Percentiles rank a stretch among this genome's conserved stretches.
These are phyloP conservation scores for Mythimna albipuncta DNA, from an alignment of 2,888 invertebrate species.

Conservation along the genomic window DNA sequence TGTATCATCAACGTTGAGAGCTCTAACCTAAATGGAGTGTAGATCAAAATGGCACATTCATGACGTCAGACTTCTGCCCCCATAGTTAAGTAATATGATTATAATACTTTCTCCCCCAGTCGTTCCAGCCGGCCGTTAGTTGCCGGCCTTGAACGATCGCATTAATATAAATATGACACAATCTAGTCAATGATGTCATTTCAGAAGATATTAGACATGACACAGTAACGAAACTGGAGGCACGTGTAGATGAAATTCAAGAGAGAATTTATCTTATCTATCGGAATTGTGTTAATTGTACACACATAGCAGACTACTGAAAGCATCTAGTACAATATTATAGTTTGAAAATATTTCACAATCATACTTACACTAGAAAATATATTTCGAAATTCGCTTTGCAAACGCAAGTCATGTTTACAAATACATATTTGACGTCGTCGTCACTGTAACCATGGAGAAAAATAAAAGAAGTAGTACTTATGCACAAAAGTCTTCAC, in stretches of 20 bases:
- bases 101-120: conserved; percentile 38
- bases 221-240: conserved; percentile 24
- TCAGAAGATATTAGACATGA: conserved; percentile 56
- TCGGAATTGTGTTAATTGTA: neutral
- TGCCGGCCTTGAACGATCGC: conserved; percentile 49
- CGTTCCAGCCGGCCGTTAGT: conserved; percentile 8
- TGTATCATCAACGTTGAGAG: conserved; percentile 14
- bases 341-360: conserved; percentile 16
- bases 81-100: conserved; percentile 36
- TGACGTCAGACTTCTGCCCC: conserved; percentile 53
- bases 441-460: conserved; percentile 1
- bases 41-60: conserved; percentile 23
- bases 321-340: neutral
- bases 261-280: neutral
- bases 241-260: conserved; percentile 15
- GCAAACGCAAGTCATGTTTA: neutral
- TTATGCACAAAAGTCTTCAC: conserved; percentile 13
- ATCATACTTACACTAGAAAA: conserved; percentile 8
- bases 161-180: conserved; percentile 67
- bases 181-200: conserved; percentile 72
- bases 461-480: neutral
- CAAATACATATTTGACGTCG: conserved; percentile 17
- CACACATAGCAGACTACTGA: neutral
- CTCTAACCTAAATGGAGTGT: conserved; percentile 37
- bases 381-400: conserved; percentile 17